Base-by-base conservation (phyloP, 2,797 vertebrate species). In the Manis pentadactyla region DNA sequence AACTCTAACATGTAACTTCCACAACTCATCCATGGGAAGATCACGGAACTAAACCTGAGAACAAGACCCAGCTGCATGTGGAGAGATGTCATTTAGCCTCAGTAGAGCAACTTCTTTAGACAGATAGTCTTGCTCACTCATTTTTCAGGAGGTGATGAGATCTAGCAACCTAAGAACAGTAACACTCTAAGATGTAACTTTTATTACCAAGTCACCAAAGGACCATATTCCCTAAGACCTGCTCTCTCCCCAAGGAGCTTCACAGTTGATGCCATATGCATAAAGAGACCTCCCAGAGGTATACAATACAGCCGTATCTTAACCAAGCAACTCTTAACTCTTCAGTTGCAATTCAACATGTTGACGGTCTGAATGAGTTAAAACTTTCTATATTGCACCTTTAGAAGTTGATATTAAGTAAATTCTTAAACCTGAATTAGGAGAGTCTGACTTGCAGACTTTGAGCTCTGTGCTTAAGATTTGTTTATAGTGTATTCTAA, bases 371-470 rank as follows among this genome's bases (percentile, higher is more conserved):
- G 29, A 90, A 39, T 27, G 23, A 77, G 18, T 18, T 73, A 17
- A 46, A 57, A 75, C 9, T n/a, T 71, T 61, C 79, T 49, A 61
- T 42, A 55, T 2, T 61, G 17, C 15, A 66, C n/a, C 13, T 64
- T 84, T 69, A 74, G 23, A 86, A 53, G 19, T 55, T 91, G 61
- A 31, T 9, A 77, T n/a, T 88, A 85, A 75, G 37, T 27, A 59
- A 92, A 73, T 75, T 75, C 23, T 46, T 69, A 75, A 71, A 82
- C 49, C 71, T 94, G 39, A 89, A 82, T 5, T 81, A 88, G 59
- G 37, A 39, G 8, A 59, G 25, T n/a, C 19, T 78, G 39, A 90
- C 23, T 57, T 90, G 42, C 8, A 46, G 42, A 46, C 68, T 63
- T 90, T 78, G 18, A 73, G 85, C 27, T 95, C 51, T 27, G 10